phyloP scores from a whole-genome alignment of 2,888 invertebrate species.

The Schrankia costaestrigalis region DNA sequence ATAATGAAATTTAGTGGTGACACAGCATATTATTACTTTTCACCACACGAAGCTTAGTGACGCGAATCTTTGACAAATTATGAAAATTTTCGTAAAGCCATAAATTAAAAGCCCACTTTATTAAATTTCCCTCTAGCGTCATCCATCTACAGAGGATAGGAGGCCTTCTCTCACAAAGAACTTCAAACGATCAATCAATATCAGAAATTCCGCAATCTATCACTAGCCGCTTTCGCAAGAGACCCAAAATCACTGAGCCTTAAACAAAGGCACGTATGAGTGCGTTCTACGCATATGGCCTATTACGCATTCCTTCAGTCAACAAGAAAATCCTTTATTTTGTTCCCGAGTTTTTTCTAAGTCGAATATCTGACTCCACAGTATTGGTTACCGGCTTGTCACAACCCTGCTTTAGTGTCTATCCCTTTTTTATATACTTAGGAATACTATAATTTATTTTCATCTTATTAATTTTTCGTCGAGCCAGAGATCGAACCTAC shows the following conservation, averaged over 20 bases:
- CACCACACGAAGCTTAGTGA: too few relatives aligned
- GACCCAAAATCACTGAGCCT: constrained; percentile 15
- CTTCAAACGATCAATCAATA: constrained; percentile 27
- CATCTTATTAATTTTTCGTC: too few relatives aligned
- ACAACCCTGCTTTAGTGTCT: too few relatives aligned
- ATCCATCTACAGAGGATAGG: too few relatives aligned
- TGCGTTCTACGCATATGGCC: constrained; percentile 11
- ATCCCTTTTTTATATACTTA: too few relatives aligned
- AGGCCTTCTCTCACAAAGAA: constrained; percentile 7
- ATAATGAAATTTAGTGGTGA: too few relatives aligned
- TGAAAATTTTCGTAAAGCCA: too few relatives aligned
- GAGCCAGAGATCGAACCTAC: too few relatives aligned
- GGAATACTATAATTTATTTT: too few relatives aligned
- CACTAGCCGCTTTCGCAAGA: constrained; percentile 12
- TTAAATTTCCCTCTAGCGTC: not conserved
- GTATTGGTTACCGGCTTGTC: constrained; percentile 19
- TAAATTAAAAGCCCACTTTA: too few relatives aligned
- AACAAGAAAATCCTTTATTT: constrained; percentile 32
- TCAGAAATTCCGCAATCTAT: constrained; percentile 21
- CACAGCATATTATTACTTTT: too few relatives aligned
- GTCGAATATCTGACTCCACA: constrained; percentile 22
- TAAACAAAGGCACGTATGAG: constrained; percentile 25
- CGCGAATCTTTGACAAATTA: too few relatives aligned
- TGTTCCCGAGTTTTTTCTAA: constrained; percentile 14
- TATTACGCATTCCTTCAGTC: constrained; percentile 26